A percentile compares a stretch with the other conserved stretches of the same genome.
Conservation (phyloP, 2,888 invertebrate species). For the Melanotus villosus region DNA sequence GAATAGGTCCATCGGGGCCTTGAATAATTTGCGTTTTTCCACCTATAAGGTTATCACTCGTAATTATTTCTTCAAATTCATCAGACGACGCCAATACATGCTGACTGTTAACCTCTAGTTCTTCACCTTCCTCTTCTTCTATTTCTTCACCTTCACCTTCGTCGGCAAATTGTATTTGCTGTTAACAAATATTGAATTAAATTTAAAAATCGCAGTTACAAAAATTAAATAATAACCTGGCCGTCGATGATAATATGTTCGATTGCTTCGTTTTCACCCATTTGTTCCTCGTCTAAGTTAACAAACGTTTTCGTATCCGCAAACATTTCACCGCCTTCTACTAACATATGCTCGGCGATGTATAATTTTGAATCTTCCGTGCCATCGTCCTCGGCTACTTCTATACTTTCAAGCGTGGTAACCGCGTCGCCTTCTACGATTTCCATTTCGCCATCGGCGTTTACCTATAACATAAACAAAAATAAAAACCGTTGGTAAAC, state of each 20-base stretch:
- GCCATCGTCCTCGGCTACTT: conserved; percentile 52
- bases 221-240: conserved; percentile 50
- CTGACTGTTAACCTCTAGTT: conserved; percentile 57
- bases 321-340: conserved; percentile 65
- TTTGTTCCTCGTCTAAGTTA: conserved; percentile 51
- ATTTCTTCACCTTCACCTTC: conserved; percentile 54
- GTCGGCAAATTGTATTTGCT: conserved; percentile 64
- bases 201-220: too few relatives aligned
- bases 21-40: conserved; percentile 65
- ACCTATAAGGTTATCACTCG: conserved; percentile 49
- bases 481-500: conserved; percentile 37
- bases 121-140: conserved; percentile 58
- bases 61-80: conserved; percentile 61
- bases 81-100: conserved; percentile 55
- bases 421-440: conserved; percentile 57
- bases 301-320: conserved; percentile 52
- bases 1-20: conserved; percentile 65
- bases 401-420: conserved; percentile 50
- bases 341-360: conserved; percentile 71
- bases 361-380: conserved; percentile 69
- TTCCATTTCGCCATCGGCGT: conserved; percentile 65
- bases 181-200: conserved; percentile 39
- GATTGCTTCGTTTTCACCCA: conserved; percentile 56
- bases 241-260: conserved; percentile 67
- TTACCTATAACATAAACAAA: conserved; percentile 51